phyloP scores from a whole-genome alignment of 2,888 invertebrate species.

The Allacma fusca region DNA sequence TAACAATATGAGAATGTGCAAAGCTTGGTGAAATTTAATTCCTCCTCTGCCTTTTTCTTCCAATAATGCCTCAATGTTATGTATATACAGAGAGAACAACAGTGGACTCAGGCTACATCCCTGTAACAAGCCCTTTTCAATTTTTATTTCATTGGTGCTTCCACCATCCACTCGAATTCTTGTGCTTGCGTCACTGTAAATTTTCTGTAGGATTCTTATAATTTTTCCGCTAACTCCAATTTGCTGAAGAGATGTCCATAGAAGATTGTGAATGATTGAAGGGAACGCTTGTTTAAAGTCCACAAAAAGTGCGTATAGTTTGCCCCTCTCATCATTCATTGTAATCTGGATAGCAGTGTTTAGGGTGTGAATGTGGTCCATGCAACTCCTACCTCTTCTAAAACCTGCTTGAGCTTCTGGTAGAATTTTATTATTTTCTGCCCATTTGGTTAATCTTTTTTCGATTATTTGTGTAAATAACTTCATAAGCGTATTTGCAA shows the following conservation, averaged over 20 bases:
- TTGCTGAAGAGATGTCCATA: slow-evolving; percentile 20
- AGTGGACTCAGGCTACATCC: too few relatives aligned
- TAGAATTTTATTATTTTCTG: slow-evolving; percentile 29
- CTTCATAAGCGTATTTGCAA: slow-evolving; percentile 42
- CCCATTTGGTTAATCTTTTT: slow-evolving; percentile 38
- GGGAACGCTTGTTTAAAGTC: slow-evolving; percentile 40
- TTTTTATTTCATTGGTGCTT: too few relatives aligned
- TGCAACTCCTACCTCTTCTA: slow-evolving; percentile 30
- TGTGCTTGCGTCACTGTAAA: slow-evolving; percentile 13
- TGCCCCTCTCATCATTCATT: not conserved
- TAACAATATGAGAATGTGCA: too few relatives aligned
- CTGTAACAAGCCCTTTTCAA: too few relatives aligned
- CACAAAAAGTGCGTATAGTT: slow-evolving; percentile 36
- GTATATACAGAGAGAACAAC: too few relatives aligned
- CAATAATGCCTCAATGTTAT: too few relatives aligned
- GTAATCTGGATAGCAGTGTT: slow-evolving; percentile 17
- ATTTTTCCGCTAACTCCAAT: slow-evolving; percentile 17
- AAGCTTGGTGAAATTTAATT: too few relatives aligned
- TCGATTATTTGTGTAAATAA: slow-evolving; percentile 48
- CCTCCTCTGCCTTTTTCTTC: too few relatives aligned
- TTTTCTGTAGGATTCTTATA: slow-evolving; percentile 3
- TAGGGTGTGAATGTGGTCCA: slow-evolving; percentile 48
- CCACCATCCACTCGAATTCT: not conserved
- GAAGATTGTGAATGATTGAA: slow-evolving; percentile 11
- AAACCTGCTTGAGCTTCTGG: slow-evolving; percentile 50